Conservation (phyloP, 2,888 invertebrate genomes). For the Brachylomia viminalis region DNA sequence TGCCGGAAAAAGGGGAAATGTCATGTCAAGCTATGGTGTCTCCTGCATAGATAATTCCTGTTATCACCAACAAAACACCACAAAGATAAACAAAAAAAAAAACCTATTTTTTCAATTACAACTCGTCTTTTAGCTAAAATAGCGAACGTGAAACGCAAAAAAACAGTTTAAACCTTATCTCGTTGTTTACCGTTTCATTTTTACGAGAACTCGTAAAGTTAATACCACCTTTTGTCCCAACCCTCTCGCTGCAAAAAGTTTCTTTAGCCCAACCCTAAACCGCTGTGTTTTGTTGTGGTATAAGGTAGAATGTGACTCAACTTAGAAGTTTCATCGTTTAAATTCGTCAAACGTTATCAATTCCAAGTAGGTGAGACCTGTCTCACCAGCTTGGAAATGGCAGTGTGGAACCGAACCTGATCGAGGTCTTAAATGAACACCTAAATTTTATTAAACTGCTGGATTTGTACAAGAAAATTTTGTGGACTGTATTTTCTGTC, state of each 20-base stretch:
- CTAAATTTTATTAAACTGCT: too few species aligned
- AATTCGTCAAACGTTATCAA: not conserved
- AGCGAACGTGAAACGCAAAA: conserved; percentile 66
- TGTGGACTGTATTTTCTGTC: too few species aligned
- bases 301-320: conserved; percentile 16
- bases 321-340: conserved; percentile 16
- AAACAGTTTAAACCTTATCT: conserved; percentile 80
- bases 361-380: too few species aligned
- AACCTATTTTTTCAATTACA: conserved; percentile 70
- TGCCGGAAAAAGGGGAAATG: not conserved
- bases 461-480: not conserved
- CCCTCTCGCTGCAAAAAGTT: conserved; percentile 70
- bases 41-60: conserved; percentile 2
- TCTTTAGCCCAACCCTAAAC: conserved; percentile 63
- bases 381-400: too few species aligned
- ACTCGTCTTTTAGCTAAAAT: conserved; percentile 46
- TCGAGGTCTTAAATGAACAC: too few species aligned
- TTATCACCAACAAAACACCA: conserved; percentile 23
- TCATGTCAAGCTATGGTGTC: not conserved
- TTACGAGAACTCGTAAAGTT: conserved; percentile 82
- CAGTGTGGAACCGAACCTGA: too few species aligned
- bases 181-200: conserved; percentile 78
- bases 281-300: conserved; percentile 60
- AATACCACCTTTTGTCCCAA: conserved; percentile 81
- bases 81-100: conserved; percentile 40